phyloP scores from a whole-genome alignment of 2,888 invertebrate species.

The Volucella inflata region DNA sequence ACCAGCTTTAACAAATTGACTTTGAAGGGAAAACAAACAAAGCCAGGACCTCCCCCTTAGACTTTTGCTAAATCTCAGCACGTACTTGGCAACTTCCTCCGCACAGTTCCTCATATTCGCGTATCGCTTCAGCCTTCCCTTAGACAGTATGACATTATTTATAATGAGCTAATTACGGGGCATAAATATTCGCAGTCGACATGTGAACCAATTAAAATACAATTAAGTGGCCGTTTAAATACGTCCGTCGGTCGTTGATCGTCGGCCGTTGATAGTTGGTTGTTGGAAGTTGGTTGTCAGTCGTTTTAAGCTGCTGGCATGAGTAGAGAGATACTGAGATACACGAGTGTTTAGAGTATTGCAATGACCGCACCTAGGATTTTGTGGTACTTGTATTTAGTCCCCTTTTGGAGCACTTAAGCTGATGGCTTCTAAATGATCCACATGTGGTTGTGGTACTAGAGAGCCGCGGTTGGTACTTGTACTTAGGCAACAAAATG shows the following conservation, averaged over 20 bases:
- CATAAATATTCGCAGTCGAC: constrained; percentile 77
- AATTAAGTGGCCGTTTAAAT: constrained; percentile 75
- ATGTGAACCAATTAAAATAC: constrained; percentile 78
- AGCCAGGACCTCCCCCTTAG: constrained; percentile 56
- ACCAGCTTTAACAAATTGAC: constrained; percentile 72
- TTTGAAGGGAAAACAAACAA: constrained; percentile 71
- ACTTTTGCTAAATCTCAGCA: constrained; percentile 50
- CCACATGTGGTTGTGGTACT: constrained; percentile 51
- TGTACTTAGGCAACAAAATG: neutral
- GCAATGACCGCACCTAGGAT: constrained; percentile 20
- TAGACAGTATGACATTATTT: constrained; percentile 77
- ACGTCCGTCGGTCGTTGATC: constrained; percentile 36
- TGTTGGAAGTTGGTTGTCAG: too few species aligned
- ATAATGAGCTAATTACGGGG: constrained; percentile 78
- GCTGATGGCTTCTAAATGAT: constrained; percentile 57
- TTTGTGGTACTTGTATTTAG: constrained; percentile 1
- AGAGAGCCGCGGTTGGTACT: neutral
- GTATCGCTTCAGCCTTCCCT: constrained; percentile 18
- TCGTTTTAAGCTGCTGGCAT: constrained; percentile 36
- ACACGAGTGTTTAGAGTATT: neutral
- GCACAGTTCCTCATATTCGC: constrained; percentile 64
- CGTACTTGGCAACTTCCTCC: constrained; percentile 43
- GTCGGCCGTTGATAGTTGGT: too few species aligned
- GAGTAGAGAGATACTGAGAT: neutral
- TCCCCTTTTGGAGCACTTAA: constrained; percentile 26